These are phyloP conservation scores for Staurois parvus DNA, from an alignment of 2,797 vertebrate species.

Conservation along the genomic window DNA sequence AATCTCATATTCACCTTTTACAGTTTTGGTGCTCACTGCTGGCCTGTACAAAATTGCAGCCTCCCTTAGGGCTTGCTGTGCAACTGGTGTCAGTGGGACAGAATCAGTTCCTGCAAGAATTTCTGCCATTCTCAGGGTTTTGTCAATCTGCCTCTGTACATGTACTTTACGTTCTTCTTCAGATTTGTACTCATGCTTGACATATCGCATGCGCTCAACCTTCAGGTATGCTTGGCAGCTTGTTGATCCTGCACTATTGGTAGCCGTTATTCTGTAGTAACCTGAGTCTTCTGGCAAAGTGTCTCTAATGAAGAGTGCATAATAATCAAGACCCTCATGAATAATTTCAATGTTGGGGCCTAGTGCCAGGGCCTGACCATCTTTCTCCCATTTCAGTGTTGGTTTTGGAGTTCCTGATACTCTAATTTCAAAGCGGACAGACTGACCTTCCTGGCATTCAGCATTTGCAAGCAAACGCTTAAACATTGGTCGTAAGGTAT, in stretches of 20 bases:
- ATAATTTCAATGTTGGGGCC: slow-evolving; percentile 94
- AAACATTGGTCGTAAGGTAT: slow-evolving; percentile 97
- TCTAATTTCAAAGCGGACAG: slow-evolving; percentile 93
- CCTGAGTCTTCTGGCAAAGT: slow-evolving; percentile 95
- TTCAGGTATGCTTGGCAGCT: slow-evolving; percentile 95
- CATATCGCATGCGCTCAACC: slow-evolving; percentile 87
- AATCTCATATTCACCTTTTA: slow-evolving; percentile 90
- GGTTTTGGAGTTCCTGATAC: slow-evolving; percentile 90
- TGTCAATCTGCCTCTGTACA: slow-evolving; percentile 87
- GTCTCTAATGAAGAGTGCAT: slow-evolving; percentile 91
- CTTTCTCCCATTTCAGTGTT: slow-evolving; percentile 94
- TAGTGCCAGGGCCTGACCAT: slow-evolving; percentile 89
- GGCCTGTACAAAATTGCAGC: slow-evolving; percentile 94
- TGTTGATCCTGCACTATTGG: slow-evolving; percentile 95
- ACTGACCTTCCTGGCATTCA: slow-evolving; percentile 94
- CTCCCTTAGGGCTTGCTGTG: slow-evolving; percentile 92
- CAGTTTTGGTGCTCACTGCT: slow-evolving; percentile 89
- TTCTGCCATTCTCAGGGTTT: slow-evolving; percentile 92
- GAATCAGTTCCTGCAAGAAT: slow-evolving; percentile 88
- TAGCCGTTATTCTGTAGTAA: slow-evolving; percentile 94
- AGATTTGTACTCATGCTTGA: slow-evolving; percentile 88
- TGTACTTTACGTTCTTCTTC: slow-evolving; percentile 83
- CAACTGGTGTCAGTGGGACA: slow-evolving; percentile 87
- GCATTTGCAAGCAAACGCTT: slow-evolving; percentile 95
- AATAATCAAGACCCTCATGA: slow-evolving; percentile 98